Percentiles rank a stretch among this genome's conserved stretches.
Conservation (phyloP, 2,888 invertebrate species). For the Harmothoe impar region DNA sequence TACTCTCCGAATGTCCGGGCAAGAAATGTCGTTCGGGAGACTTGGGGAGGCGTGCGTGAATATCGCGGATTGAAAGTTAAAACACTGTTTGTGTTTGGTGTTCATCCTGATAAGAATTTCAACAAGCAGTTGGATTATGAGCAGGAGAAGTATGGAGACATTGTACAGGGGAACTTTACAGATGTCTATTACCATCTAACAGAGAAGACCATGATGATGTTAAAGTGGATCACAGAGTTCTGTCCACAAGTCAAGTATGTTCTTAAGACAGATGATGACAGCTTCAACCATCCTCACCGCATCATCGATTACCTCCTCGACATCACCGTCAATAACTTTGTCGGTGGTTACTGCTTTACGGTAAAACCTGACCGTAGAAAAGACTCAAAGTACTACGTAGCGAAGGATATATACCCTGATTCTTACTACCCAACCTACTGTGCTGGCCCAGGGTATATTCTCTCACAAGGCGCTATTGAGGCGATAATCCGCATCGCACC, state of each 20-base stretch:
- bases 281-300: slow-evolving; percentile 70
- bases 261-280: slow-evolving; percentile 72
- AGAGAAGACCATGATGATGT: slow-evolving; percentile 70
- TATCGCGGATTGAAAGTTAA: slow-evolving; percentile 69
- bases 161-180: slow-evolving; percentile 63
- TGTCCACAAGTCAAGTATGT: slow-evolving; percentile 69
- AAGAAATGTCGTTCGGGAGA: slow-evolving; percentile 67
- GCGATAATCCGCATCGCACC: slow-evolving; percentile 66
- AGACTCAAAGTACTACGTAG: slow-evolving; percentile 69
- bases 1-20: slow-evolving; percentile 69
- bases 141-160: slow-evolving; percentile 64
- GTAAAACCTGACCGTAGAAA: slow-evolving; percentile 70
- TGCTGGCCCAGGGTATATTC: slow-evolving; percentile 71
- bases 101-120: slow-evolving; percentile 70
- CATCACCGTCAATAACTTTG: slow-evolving; percentile 56
- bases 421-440: slow-evolving; percentile 72
- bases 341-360: slow-evolving; percentile 73
- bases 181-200: slow-evolving; percentile 69
- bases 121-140: slow-evolving; percentile 69
- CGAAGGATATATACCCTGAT: slow-evolving; percentile 68
- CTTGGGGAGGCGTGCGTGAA: slow-evolving; percentile 69
- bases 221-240: slow-evolving; percentile 67
- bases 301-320: slow-evolving; percentile 69
- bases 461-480: slow-evolving; percentile 69
- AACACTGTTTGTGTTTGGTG: slow-evolving; percentile 70